Evolutionary conservation across 2,113 vertebrate genomes (phyloP).

Genomic region (Corvus moneduloides): DNA sequence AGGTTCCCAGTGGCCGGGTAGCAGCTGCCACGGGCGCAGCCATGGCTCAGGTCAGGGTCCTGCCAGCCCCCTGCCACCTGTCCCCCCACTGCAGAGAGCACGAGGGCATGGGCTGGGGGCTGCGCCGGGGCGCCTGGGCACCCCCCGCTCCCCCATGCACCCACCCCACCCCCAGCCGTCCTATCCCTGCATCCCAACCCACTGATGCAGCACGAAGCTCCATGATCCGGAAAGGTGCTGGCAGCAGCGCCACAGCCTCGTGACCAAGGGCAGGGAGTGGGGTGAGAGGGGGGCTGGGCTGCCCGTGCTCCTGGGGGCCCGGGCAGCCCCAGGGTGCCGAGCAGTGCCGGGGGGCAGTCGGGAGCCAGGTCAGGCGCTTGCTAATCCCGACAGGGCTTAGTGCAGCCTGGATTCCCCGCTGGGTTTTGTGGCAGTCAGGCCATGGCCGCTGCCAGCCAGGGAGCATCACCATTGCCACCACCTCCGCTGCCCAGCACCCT

Average conservation of each 20-base stretch:
- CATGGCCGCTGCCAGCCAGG: neutral
- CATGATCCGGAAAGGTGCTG: conserved; percentile 30
- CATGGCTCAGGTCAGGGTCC: conserved; percentile 72
- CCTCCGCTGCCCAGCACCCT: neutral
- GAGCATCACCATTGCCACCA: neutral
- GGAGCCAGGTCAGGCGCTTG: conserved; percentile 26
- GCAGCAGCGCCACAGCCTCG: neutral
- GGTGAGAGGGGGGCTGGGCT: neutral
- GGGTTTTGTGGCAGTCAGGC: neutral
- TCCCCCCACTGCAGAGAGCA: neutral
- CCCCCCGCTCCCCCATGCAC: neutral
- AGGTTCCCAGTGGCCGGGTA: conserved; percentile 65
- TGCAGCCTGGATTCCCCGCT: neutral
- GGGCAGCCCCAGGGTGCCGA: neutral
- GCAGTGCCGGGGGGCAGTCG: rapidly evolving
- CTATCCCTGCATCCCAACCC: neutral
- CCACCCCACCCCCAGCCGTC: neutral
- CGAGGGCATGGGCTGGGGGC: neutral
- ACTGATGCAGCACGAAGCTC: conserved; percentile 41
- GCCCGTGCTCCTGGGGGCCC: neutral
- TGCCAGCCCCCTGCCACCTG: conserved; percentile 55
- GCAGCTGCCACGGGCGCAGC: conserved; percentile 81
- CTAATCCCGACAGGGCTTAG: neutral
- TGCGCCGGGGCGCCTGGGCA: rapidly evolving
- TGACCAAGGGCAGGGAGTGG: neutral